phyloP scores from a whole-genome alignment of 2,113 vertebrate genomes.

The Aegotheles bennettii region DNA sequence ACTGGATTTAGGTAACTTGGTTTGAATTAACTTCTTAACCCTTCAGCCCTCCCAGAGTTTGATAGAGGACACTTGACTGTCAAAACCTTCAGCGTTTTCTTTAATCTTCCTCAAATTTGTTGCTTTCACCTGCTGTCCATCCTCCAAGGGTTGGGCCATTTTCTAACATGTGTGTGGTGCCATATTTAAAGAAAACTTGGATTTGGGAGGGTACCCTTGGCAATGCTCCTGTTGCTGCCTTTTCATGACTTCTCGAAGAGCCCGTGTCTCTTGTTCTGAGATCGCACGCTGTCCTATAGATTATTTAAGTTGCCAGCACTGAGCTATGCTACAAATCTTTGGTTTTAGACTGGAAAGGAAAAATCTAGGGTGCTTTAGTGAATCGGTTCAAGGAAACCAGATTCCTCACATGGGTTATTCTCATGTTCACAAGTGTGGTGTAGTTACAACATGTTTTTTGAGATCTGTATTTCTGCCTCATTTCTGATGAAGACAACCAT shows the following conservation, averaged over 20 bases:
- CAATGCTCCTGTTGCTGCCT: background rate
- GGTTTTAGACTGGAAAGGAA: background rate
- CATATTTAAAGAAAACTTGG: background rate
- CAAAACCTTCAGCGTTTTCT: background rate
- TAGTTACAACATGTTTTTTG: background rate
- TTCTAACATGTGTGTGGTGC: background rate
- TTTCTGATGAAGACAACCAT: background rate
- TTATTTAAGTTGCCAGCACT: background rate
- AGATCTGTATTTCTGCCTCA: background rate
- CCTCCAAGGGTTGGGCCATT: background rate
- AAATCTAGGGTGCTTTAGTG: background rate
- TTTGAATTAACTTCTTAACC: constrained; percentile 6
- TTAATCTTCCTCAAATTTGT: background rate
- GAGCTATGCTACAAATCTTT: background rate
- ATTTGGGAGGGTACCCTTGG: background rate
- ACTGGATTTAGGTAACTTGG: background rate
- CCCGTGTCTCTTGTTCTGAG: background rate
- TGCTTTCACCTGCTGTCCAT: background rate
- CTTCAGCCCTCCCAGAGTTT: background rate
- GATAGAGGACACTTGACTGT: background rate
- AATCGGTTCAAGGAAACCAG: background rate
- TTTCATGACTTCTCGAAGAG: background rate
- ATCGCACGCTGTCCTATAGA: background rate
- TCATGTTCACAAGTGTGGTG: background rate
- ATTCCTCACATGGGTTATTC: background rate